Evolutionary conservation across 2,888 invertebrate species (phyloP).

Genomic region (Nymphalis c-album): DNA sequence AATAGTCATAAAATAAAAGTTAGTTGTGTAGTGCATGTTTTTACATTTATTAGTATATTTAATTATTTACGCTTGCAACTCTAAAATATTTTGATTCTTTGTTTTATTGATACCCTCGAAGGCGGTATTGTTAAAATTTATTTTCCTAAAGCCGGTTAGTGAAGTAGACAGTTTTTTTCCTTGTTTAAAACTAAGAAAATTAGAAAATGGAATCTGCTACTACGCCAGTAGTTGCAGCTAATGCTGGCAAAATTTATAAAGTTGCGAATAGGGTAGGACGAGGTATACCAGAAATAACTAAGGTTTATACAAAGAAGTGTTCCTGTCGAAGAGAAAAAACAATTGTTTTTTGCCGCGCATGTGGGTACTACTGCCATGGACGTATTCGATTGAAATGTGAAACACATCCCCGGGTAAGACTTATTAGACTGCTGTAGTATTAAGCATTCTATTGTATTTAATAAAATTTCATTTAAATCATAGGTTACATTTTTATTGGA

Average conservation of each 20-base stretch:
- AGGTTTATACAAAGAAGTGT: conserved; percentile 59
- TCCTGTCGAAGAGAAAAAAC: conserved; percentile 67
- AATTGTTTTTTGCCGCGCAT: conserved; percentile 71
- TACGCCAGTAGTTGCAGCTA: conserved; percentile 69
- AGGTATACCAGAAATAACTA: conserved; percentile 62
- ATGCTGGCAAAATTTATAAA: conserved; percentile 58
- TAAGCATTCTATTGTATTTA: not conserved
- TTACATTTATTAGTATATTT: not conserved
- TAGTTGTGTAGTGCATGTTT: not conserved
- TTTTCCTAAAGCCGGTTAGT: not conserved
- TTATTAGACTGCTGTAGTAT: not conserved
- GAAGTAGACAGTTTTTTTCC: not conserved
- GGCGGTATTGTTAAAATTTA: conserved; percentile 15
- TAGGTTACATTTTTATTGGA: conserved; percentile 78
- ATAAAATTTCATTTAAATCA: conserved; percentile 41
- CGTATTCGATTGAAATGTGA: conserved; percentile 70
- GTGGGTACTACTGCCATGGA: conserved; percentile 72
- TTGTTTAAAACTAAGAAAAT: not conserved
- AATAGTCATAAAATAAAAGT: no score
- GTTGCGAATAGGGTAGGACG: conserved; percentile 59
- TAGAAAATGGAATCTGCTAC: conserved; percentile 49
- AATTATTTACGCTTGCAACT: not conserved
- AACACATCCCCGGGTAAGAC: conserved; percentile 68
- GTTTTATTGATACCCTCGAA: conserved; percentile 27
- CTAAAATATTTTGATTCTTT: conserved; percentile 5